Conservation (phyloP, 2,797 vertebrate genomes). For the Coregonus ussuriensis region DNA sequence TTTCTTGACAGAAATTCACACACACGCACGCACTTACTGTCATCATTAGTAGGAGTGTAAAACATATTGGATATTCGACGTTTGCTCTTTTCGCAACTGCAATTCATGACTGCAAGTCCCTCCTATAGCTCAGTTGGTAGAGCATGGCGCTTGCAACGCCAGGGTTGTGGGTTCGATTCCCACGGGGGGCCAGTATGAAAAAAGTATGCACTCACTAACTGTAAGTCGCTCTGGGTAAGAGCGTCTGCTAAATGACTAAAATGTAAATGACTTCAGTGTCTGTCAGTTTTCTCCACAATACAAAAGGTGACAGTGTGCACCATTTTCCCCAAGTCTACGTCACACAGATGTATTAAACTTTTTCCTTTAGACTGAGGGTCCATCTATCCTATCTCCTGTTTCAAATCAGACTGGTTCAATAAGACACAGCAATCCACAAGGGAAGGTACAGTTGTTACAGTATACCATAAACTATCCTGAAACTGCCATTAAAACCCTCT, state of each 20-base stretch:
- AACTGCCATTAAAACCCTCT: conserved; percentile 27
- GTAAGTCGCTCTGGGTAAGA: too few species aligned
- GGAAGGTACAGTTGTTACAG: conserved; percentile 2
- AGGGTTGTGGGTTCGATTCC: too few species aligned
- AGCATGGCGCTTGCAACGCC: too few species aligned
- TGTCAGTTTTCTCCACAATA: not conserved
- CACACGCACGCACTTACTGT: too few species aligned
- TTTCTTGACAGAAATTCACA: too few species aligned
- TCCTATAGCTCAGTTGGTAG: too few species aligned
- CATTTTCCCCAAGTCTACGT: conserved; percentile 21
- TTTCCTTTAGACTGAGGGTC: conserved; percentile 42
- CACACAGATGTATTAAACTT: not conserved
- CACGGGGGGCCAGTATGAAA: too few species aligned
- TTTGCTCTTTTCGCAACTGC: not conserved
- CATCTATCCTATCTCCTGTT: conserved; percentile 28
- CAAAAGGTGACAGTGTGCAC: not conserved
- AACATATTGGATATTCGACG: too few species aligned
- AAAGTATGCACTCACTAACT: too few species aligned
- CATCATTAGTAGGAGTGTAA: too few species aligned
- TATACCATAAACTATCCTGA: not conserved
- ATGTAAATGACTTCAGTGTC: too few species aligned
- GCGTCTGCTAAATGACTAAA: too few species aligned
- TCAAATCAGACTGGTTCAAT: conserved; percentile 30
- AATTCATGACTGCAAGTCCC: not conserved
- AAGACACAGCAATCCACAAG: conserved; percentile 15